These are phyloP conservation scores for Sepiola atlantica DNA, from an alignment of 2,888 invertebrate genomes.

Conservation along the genomic window DNA sequence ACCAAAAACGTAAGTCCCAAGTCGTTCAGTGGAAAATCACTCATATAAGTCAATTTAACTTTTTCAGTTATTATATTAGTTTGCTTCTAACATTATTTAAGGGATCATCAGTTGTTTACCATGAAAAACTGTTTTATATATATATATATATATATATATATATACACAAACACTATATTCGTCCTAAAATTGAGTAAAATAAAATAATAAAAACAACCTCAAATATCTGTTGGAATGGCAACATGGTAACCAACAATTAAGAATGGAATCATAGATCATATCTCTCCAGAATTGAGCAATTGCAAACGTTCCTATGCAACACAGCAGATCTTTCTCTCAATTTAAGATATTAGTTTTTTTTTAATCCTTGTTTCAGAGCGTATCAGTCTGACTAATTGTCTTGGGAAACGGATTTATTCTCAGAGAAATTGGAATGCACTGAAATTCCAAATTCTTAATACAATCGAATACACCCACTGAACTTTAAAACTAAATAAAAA, in stretches of 20 bases:
- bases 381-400: neutral
- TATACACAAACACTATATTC: too few species aligned
- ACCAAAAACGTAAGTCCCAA: too few species aligned
- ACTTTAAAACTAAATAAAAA: neutral
- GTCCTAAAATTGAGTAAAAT: too few species aligned
- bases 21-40: too few species aligned
- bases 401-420: neutral
- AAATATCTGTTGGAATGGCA: neutral
- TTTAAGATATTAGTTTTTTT: neutral
- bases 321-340: neutral
- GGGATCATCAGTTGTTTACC: too few species aligned
- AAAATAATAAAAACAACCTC: neutral
- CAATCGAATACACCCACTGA: neutral
- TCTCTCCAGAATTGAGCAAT: neutral
- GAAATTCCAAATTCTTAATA: neutral
- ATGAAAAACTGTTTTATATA: too few species aligned
- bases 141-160: too few species aligned
- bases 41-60: too few species aligned
- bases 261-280: neutral
- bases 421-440: neutral
- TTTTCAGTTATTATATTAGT: too few species aligned
- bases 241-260: neutral
- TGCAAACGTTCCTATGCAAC: neutral
- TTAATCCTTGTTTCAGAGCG: neutral
- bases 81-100: too few species aligned